Percentiles rank a stretch among this genome's conserved stretches.
phyloP scores from a whole-genome alignment of 2,888 invertebrate genomes.

The Drosophila maculinotata region DNA sequence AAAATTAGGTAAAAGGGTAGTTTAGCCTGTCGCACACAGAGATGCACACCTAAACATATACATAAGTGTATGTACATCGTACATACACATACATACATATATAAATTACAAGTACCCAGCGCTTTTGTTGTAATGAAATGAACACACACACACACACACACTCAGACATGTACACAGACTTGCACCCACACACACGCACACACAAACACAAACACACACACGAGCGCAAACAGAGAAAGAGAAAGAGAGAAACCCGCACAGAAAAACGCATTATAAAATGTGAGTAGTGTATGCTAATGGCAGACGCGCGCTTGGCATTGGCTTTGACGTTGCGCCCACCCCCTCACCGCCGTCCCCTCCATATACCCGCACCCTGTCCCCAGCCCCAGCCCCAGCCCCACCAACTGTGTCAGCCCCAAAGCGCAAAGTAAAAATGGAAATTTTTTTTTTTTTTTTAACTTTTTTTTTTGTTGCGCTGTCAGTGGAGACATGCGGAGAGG shows the following conservation, averaged over 20 bases:
- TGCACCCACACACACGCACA: slow-evolving; percentile 12
- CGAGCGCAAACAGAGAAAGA: neutral
- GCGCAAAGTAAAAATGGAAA: slow-evolving; percentile 64
- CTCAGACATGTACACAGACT: too few species aligned
- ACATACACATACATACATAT: slow-evolving; percentile 24
- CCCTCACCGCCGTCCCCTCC: slow-evolving; percentile 5
- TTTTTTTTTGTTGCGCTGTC: slow-evolving; percentile 40
- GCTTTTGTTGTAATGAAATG: slow-evolving; percentile 60
- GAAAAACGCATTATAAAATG: slow-evolving; percentile 73
- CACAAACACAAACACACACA: slow-evolving; percentile 16
- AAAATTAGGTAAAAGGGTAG: slow-evolving; percentile 79
- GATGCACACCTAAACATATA: slow-evolving; percentile 14
- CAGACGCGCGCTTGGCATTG: slow-evolving; percentile 66
- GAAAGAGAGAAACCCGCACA: slow-evolving; percentile 34
- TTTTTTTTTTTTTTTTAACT: slow-evolving; percentile 53
- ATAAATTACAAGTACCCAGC: slow-evolving; percentile 53
- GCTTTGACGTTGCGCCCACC: slow-evolving; percentile 51
- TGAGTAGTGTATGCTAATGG: slow-evolving; percentile 79
- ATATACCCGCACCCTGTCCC: slow-evolving; percentile 11
- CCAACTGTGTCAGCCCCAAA: slow-evolving; percentile 38
- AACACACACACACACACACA: slow-evolving; percentile 26
- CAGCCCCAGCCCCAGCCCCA: neutral
- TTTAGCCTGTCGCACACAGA: slow-evolving; percentile 59
- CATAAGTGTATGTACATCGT: slow-evolving; percentile 20
- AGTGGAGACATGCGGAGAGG: slow-evolving; percentile 53